A percentile compares a stretch with the other conserved stretches of the same genome.
These are phyloP conservation scores for Porphyrio hochstetteri DNA, from an alignment of 2,113 vertebrate species.

Conservation along the genomic window DNA sequence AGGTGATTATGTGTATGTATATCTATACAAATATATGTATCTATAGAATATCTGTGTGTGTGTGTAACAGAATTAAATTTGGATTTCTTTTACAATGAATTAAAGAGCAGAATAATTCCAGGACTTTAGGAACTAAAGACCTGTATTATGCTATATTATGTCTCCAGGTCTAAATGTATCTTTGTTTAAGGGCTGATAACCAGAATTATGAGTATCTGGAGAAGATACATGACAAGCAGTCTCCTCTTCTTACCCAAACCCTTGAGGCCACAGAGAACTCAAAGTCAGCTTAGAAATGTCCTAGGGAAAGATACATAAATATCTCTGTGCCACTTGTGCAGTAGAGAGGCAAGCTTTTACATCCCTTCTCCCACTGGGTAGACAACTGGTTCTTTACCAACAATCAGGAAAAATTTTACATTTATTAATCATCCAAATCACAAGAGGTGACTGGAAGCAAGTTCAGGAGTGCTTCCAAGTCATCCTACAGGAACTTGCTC, in stretches of 20 bases:
- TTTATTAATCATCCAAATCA: background rate
- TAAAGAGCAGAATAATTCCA: background rate
- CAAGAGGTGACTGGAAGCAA: background rate
- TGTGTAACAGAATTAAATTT: background rate
- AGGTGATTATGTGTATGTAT: too few species aligned
- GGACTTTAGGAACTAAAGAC: background rate
- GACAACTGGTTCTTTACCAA: background rate
- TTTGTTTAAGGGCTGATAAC: background rate
- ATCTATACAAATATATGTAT: too few species aligned
- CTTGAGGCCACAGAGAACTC: fast-evolving
- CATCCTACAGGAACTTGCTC: background rate
- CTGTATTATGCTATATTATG: background rate
- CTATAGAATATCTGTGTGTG: background rate
- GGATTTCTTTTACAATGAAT: background rate
- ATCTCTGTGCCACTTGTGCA: background rate
- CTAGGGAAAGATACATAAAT: background rate
- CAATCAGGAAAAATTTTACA: background rate
- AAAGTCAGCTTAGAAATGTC: background rate
- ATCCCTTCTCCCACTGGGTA: background rate
- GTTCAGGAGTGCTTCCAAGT: background rate
- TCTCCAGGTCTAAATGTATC: background rate
- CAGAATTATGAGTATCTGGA: background rate
- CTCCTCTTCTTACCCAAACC: background rate
- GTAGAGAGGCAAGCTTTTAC: background rate
- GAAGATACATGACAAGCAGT: fast-evolving